These are phyloP conservation scores for Corydoras sp. DNA, from an alignment of 2,113 vertebrate genomes.

Conservation along the genomic window DNA sequence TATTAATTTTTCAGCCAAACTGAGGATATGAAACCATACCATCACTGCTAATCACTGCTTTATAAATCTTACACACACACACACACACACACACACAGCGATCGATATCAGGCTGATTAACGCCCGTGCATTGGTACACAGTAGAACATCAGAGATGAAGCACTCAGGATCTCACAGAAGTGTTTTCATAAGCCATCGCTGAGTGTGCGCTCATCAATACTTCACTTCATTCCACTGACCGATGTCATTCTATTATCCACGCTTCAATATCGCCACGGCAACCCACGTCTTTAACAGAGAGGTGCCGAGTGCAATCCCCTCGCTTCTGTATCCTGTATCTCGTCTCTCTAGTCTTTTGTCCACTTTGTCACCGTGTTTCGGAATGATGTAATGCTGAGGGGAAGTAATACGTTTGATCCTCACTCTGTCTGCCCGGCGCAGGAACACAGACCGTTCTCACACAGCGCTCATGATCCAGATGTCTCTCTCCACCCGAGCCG, in stretches of 20 bases:
- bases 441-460: too few relatives aligned
- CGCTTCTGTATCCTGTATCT: background rate
- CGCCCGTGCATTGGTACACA: background rate
- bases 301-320: background rate
- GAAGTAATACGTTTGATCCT: constrained; percentile 37
- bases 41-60: background rate
- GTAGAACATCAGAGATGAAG: too few relatives aligned
- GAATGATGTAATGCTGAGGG: constrained; percentile 47
- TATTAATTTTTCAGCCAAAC: background rate
- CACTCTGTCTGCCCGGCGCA: constrained; percentile 11
- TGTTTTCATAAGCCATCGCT: too few relatives aligned
- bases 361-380: constrained; percentile 27
- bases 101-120: constrained; percentile 4
- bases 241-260: background rate
- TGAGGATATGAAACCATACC: background rate
- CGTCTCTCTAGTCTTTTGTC: background rate
- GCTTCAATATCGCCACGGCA: background rate
- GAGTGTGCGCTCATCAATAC: background rate
- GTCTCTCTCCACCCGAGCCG: too few relatives aligned
- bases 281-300: background rate
- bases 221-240: background rate
- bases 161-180: too few relatives aligned
- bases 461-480: too few relatives aligned
- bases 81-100: background rate
- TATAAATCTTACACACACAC: background rate